Base-by-base conservation (phyloP, 53 echinoderm and acorn worm genomes). In the Apostichopus leukothele region DNA sequence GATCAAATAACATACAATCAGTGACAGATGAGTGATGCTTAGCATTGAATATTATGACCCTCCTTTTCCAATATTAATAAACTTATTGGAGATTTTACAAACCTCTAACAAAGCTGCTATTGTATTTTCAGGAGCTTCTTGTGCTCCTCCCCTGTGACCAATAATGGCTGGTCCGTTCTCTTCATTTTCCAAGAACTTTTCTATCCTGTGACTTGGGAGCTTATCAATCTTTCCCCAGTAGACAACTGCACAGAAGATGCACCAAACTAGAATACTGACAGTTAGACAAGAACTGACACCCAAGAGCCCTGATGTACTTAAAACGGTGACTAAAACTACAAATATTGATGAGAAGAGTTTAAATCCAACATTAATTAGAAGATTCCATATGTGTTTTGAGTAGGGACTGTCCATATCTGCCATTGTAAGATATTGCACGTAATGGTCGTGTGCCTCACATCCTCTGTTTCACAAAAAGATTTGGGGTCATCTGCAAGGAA, bases 111-210 rank as follows among this genome's bases (percentile, higher is more conserved):
- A 76, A 26, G 96, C 88, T 39, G 84, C 75, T 9, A 94, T 23
- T 8, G 96, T 96, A 55, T 96, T 96, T 86, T 96, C 96, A 11
- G 96, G 96, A 7, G 92, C 94, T 19, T 96, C 96, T 1, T 60
- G 27, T 10, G 91, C 96, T 21, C 89, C 94, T 59, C 96, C 96
- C 60, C 96, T 84, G 85, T 96, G 96, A 51, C 87, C 94, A 50
- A 96, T 90, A 9, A 88, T 78, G 7, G 73, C 76, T 7, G 59
- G 50, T 74, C 88, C 86, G 16, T 78, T 66, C 9, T 60, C 78
- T 59, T 88, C 89, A 81, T 81, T 81, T 11, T 59, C 59, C 10
- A 81, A 18, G 54, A 81, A 81, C 23, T 25, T 81, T 12, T 54
- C 81, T 57, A 81, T 81, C 60, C 81, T 59, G 59, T 81, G 81